A percentile compares a stretch with the other conserved stretches of the same genome.
Conservation (phyloP, 2,113 vertebrate species). For the Gopherus flavomarginatus region DNA sequence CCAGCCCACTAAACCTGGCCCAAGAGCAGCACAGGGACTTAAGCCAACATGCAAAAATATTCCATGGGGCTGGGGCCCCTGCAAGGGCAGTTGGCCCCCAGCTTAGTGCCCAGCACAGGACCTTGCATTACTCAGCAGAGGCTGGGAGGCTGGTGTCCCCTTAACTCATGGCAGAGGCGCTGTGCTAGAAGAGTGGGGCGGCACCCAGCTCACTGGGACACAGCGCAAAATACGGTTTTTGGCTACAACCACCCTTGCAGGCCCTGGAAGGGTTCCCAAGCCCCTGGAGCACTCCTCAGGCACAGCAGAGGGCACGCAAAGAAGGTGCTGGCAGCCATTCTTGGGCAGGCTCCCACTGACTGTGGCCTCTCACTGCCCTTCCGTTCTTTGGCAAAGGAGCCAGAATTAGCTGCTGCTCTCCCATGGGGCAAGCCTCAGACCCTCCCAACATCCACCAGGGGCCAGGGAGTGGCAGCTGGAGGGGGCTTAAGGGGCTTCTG, state of each 20-base stretch:
- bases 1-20: not conserved
- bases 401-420: not conserved
- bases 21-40: not conserved
- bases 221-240: not conserved
- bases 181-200: too few relatives aligned
- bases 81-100: not conserved
- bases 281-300: not conserved
- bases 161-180: too few relatives aligned
- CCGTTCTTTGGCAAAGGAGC: not conserved
- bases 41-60: not conserved
- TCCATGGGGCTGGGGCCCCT: not conserved
- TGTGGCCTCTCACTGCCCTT: not conserved
- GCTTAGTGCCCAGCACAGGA: not conserved
- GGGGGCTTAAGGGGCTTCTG: too few relatives aligned
- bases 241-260: not conserved
- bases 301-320: not conserved
- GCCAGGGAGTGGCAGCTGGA: not conserved
- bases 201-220: not conserved
- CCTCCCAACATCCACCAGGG: not conserved
- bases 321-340: not conserved
- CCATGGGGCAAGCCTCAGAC: not conserved
- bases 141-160: not conserved
- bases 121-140: not conserved
- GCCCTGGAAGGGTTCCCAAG: too few relatives aligned
- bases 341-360: not conserved